Base-by-base conservation (phyloP, 2,888 invertebrate species). In the Acleris holmiana region DNA sequence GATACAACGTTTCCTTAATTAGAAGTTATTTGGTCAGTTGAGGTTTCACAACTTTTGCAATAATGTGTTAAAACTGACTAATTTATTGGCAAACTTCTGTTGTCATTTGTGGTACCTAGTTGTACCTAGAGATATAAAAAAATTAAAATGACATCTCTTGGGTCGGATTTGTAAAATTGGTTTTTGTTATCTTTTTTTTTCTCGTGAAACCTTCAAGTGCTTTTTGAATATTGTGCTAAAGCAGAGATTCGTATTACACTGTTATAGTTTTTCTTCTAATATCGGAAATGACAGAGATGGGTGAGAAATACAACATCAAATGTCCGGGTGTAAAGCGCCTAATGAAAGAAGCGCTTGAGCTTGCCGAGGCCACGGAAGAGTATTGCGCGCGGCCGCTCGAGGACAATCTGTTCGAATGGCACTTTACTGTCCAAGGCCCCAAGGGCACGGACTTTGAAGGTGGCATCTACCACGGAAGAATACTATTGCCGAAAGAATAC, bases 321-420 rank as follows among this genome's bases (percentile, higher is more conserved):
- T 92, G 93, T 77, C 93, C 93, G 96, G 98, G 98, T 81, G 98
- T 99, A 4, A 98, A 98, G 88, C 94, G 99, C 59, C 92, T 99
- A 73, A 97, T 99, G 97, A 94, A 96, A 79, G 99, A 99, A 89
- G 98, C 98, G 10, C 89, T 94, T 73, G 98, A 99, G 86, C 89
- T 98, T 69, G 94, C 95, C 35, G 95, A 96, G 73, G 95, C 98
- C 5, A 98, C 98, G 0, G 98, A 98, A 78, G 97, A 98, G 83
- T 98, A 97, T 85, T 96, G 94, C 86, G 98, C 98, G 13, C 95
- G 96, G 77, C 99, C 99, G 2, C 86, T 98, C 54, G 98, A 98
- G 85, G 98, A 99, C 83, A 99, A 99, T 88, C 91, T 99, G 58
- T 99, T 99, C 85, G 99, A 99, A 84, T 99, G 99, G 99, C 99